Evolutionary conservation across 2,797 vertebrate species (phyloP).

Genomic region (Merluccius polli): DNA sequence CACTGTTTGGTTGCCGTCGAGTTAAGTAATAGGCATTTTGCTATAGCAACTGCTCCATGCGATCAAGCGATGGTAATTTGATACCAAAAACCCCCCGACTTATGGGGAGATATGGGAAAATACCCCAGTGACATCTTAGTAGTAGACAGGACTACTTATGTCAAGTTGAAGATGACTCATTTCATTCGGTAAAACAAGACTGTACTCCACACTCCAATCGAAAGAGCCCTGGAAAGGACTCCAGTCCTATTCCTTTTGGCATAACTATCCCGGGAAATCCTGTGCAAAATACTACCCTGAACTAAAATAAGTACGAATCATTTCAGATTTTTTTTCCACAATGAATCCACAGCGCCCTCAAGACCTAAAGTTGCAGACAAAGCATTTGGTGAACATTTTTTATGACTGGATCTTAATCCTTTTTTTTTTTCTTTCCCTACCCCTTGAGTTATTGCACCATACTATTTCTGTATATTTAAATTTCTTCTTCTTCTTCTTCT

Average conservation of each 20-base stretch:
- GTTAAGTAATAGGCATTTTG: conserved; percentile 45
- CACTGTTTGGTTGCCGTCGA: conserved; percentile 30
- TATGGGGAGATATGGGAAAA: conserved; percentile 9
- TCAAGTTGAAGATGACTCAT: conserved; percentile 34
- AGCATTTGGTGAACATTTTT: conserved; percentile 34
- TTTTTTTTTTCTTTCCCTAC: conserved; percentile 34
- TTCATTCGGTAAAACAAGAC: conserved; percentile 39
- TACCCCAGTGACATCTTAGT: conserved; percentile 22
- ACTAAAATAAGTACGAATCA: conserved; percentile 62
- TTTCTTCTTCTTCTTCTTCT: conserved; percentile 25
- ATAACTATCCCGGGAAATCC: conserved; percentile 67
- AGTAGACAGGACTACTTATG: conserved; percentile 3
- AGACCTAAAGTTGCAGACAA: conserved; percentile 37
- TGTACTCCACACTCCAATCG: conserved; percentile 19
- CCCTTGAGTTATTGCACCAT: conserved; percentile 29
- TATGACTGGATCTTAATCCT: conserved; percentile 27
- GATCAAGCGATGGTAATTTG: conserved; percentile 10
- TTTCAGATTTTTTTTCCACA: conserved; percentile 24
- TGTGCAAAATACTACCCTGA: conserved; percentile 59
- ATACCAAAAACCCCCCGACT: background rate
- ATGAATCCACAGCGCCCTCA: conserved; percentile 38
- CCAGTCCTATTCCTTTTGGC: conserved; percentile 56
- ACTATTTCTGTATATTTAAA: conserved; percentile 18
- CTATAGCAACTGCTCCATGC: conserved; percentile 46
- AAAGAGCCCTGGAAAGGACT: conserved; percentile 48